Evolutionary conservation across 2,888 invertebrate species (phyloP), one percentile per base, ranked within the genome.

Genomic region (Harpalus rubripes): DNA sequence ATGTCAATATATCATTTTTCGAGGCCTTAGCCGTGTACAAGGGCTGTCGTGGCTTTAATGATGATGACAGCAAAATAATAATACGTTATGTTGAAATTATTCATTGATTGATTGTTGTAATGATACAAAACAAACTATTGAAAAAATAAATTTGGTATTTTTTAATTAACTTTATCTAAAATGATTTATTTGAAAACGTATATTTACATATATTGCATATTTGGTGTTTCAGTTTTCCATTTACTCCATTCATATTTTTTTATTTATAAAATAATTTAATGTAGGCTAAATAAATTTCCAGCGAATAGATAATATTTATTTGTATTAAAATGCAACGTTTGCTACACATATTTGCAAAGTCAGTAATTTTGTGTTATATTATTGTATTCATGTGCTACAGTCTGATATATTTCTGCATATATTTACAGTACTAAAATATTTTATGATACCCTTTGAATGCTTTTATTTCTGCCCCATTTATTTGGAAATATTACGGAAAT

Each of bases 391-490:
- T 82, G 58, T 82, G 56, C 59, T 72, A 58, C 68, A 58, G 22
- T 26, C 44, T 32, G 32, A 72, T 72, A 72, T 52, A 72, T 72
- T 41, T 72, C 26, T 58, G 52, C 32, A 41, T 15, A 68, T 68
- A 56, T 72, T 72, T 82, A 56, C 18, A 56, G 72, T 41, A 72
- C 32, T 82, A 82, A 82, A 82, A 82, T 59, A 82, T 82, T 82
- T 82, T 82, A 82, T 82, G 32, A 72, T 32, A 56, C 39, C 56
- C 44, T 82, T 82, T 82, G 72, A 72, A 58, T 72, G 65, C 82
- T 81, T 81, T 68, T 39, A 81, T 81, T 63, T 32, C 78, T 68
- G 68, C 68, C 52, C 72, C 82, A 82, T 82, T 82, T 82, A 72
- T 82, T 52, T 65, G 82, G 32, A 72, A 56, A 72, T 72, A 41